phyloP scores from a whole-genome alignment of 2,888 invertebrate genomes.

The Eubasilissa splendida region DNA sequence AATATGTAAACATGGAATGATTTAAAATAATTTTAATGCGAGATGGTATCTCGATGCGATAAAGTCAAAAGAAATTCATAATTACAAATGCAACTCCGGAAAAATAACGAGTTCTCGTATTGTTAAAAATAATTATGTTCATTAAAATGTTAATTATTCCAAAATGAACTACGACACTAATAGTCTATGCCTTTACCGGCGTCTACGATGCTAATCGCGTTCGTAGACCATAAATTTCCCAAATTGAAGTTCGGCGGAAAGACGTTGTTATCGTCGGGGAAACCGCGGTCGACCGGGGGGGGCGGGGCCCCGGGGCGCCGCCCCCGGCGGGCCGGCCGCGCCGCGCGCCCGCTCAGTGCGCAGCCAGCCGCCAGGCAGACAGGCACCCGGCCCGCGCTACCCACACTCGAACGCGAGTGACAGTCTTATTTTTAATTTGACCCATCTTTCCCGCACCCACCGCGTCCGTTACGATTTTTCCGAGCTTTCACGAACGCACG shows the following conservation, averaged over 20 bases:
- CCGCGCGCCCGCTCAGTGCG: conserved; percentile 60
- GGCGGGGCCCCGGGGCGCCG: conserved; percentile 52
- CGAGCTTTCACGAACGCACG: conserved; percentile 66
- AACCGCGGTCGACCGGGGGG: conserved; percentile 33
- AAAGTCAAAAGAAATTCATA: conserved; percentile 13
- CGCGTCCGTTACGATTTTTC: conserved; percentile 62
- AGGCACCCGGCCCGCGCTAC: conserved; percentile 53
- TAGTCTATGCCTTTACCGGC: conserved; percentile 49
- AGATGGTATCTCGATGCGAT: conserved; percentile 3
- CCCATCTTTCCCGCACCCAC: conserved; percentile 61
- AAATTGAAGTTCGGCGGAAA: conserved; percentile 45
- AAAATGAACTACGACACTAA: conserved; percentile 48
- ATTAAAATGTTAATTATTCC: conserved; percentile 50
- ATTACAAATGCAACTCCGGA: neutral
- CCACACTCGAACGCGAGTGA: conserved; percentile 42
- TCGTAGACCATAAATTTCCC: conserved; percentile 50
- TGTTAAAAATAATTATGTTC: conserved; percentile 40
- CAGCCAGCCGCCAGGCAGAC: conserved; percentile 58
- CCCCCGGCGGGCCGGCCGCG: conserved; percentile 60
- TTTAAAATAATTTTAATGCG: conserved; percentile 1
- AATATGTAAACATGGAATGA: conserved; percentile 1
- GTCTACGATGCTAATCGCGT: conserved; percentile 45
- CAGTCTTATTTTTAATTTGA: conserved; percentile 40
- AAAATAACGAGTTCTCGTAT: conserved; percentile 29
- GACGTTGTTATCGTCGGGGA: conserved; percentile 45